Evolutionary conservation across 1,140 invertebrate genomes (phyloP), one percentile per base, ranked within the genome.

Genomic region (Philotrypesis tridentata): DNA sequence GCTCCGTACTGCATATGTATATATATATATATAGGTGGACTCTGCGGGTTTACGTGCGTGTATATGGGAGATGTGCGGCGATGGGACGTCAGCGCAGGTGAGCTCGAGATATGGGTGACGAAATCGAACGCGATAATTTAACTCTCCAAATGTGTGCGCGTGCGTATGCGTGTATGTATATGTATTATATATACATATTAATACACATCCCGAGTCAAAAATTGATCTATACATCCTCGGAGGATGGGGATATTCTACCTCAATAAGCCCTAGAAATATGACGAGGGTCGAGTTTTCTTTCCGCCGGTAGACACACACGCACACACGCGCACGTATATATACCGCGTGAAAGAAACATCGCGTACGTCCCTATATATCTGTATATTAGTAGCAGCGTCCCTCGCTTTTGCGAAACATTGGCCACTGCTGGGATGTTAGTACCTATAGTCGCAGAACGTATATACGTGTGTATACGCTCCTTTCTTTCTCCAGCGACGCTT

Each of bases 191-290:
- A 37, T 37, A 37, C 4, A 37, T 37, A n/a, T n/a, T 17, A 74
- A 61, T 8, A 29, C 7, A 4, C 7, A n/a, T 40, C 37, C 21
- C 3, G 25, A 8, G 61, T 12, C 25, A 17, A 65, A 27, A 25
- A 14, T 65, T 65, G 61, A 65, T 29, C 61, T 37, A 37, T 37
- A 37, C 33, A 37, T 9, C 3, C 72, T 82, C 78, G 68, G 11
- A 76, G 82, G 40, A 48, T 80, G 55, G 74, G 80, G 73, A 74
- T 80, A 80, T 80, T 80, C 70, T 65, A 33, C 70, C 37, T 67
- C 79, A 48, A 74, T 80, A 73, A 80, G 25, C 61, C 79, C 11
- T 31, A 29, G 29, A 75, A 43, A 70, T 81, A 68, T 81, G 72
- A 81, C 61, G 79, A 81, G 61, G 79, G 79, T 81, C 40, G 72